phyloP scores from a whole-genome alignment of 2,113 vertebrate genomes.

The Poecilia latipinna region DNA sequence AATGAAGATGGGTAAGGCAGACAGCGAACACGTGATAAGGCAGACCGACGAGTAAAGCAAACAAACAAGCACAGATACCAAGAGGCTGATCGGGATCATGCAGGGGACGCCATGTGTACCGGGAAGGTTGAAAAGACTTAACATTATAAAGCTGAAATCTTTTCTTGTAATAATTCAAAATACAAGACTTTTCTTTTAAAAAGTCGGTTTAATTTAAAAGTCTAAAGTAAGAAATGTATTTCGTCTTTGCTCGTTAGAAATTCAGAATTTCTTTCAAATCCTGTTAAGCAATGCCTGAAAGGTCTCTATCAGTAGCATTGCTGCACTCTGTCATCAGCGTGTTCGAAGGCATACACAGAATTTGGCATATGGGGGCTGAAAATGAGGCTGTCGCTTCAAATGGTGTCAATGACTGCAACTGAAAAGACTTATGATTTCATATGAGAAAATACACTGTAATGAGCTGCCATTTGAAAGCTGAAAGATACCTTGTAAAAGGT shows the following conservation, averaged over 20 bases:
- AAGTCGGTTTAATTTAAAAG: background rate
- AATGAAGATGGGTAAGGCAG: constrained; percentile 62
- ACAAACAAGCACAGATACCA: constrained; percentile 13
- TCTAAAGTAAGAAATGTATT: constrained; percentile 32
- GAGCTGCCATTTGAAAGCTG: constrained; percentile 27
- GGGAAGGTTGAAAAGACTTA: constrained; percentile 41
- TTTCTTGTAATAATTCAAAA: background rate
- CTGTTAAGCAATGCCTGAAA: background rate
- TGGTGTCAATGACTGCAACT: constrained; percentile 9
- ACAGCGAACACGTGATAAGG: constrained; percentile 68
- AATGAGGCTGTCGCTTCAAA: constrained; percentile 24
- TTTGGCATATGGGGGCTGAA: constrained; percentile 23
- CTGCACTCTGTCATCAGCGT: background rate
- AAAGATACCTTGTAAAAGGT: constrained; percentile 3
- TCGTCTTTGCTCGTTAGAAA: constrained; percentile 27
- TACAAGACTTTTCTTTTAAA: background rate
- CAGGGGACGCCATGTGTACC: constrained; percentile 27
- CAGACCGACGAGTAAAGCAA: constrained; percentile 28
- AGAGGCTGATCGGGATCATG: constrained; percentile 38
- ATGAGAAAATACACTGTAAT: constrained; percentile 28
- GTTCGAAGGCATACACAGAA: constrained; percentile 6
- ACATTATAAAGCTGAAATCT: background rate
- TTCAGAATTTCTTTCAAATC: constrained; percentile 35
- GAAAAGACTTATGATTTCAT: constrained; percentile 32
- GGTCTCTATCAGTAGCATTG: background rate